Conservation (phyloP, 2,888 invertebrate species). For the Ctenicera cuprea region DNA sequence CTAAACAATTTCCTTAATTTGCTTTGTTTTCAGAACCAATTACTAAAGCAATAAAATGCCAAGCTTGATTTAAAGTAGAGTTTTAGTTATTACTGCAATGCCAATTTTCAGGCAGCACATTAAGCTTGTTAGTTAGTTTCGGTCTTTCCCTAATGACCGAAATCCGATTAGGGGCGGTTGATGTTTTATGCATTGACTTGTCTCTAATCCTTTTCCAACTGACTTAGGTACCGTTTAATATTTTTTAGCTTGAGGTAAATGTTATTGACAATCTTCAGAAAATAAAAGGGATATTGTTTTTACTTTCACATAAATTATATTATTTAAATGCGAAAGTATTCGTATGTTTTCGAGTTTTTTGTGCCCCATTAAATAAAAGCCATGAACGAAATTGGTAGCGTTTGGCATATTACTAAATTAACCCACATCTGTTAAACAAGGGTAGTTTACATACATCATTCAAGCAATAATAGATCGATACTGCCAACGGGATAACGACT, state of each 20-base stretch:
- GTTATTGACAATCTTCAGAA: no score
- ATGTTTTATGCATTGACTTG: slow-evolving; percentile 34
- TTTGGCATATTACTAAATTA: no score
- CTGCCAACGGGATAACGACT: not conserved
- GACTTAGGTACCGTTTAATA: not conserved
- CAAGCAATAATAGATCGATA: not conserved
- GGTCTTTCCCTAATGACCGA: slow-evolving; percentile 29
- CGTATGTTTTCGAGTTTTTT: no score
- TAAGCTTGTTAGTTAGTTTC: slow-evolving; percentile 34
- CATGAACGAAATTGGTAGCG: no score
- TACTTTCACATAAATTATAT: no score
- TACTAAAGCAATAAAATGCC: not conserved
- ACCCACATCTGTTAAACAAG: no score
- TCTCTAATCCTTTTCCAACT: slow-evolving; percentile 21
- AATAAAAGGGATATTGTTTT: no score
- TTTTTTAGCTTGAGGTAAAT: no score
- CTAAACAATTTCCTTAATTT: no score
- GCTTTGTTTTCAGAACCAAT: not conserved
- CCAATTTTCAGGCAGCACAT: slow-evolving; percentile 11
- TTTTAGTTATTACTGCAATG: slow-evolving; percentile 2
- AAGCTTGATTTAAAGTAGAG: not conserved
- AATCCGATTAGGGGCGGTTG: slow-evolving; percentile 28
- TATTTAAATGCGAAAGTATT: no score
- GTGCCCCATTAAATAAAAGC: no score
- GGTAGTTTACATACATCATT: not conserved